phyloP scores from a whole-genome alignment of 2,888 invertebrate species.

The Agelastica alni region DNA sequence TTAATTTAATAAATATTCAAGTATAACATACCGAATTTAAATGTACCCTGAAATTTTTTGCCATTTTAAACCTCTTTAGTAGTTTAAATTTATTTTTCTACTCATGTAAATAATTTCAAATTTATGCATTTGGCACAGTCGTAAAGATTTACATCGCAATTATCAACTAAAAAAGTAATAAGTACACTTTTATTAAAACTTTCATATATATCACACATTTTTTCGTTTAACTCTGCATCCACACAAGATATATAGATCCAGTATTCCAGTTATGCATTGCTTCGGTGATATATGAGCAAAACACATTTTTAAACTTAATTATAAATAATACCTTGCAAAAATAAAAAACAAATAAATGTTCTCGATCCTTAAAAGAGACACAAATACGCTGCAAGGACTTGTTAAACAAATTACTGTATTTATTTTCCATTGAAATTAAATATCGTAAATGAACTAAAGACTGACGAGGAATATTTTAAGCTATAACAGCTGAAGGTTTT shows the following conservation, averaged over 20 bases:
- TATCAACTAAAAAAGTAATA: no score
- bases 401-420: slow-evolving; percentile 42
- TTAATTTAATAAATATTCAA: no score
- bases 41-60: no score
- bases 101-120: no score
- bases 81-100: no score
- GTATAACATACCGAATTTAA: no score
- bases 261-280: slow-evolving; percentile 3
- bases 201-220: no score
- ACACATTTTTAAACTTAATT: slow-evolving; percentile 7
- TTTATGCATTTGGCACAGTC: no score
- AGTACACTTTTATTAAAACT: no score
- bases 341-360: slow-evolving; percentile 11
- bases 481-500: slow-evolving; percentile 39
- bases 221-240: no score
- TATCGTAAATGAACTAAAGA: slow-evolving; percentile 39
- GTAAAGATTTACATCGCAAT: no score
- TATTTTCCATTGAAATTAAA: slow-evolving; percentile 42
- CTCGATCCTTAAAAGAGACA: background rate
- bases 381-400: slow-evolving; percentile 29
- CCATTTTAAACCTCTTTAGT: no score
- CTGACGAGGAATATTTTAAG: slow-evolving; percentile 37
- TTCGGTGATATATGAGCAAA: slow-evolving; percentile 10
- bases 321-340: slow-evolving; percentile 5
- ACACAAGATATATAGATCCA: slow-evolving; percentile 2